Base-by-base conservation (phyloP, 1,140 invertebrate genomes). In the Delia radicum region DNA sequence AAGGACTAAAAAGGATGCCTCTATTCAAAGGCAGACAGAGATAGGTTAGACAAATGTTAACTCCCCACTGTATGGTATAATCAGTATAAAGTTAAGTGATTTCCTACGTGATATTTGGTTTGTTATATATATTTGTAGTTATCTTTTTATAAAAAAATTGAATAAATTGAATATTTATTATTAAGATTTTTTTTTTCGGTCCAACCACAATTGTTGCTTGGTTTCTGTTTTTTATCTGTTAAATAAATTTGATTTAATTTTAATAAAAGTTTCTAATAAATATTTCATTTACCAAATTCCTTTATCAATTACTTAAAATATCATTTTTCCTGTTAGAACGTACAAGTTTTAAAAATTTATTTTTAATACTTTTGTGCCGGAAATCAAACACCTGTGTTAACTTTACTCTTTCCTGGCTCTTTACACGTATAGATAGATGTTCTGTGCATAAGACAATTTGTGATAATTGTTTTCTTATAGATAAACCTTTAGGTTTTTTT, bases 71-170 rank as follows among this genome's bases (percentile, higher is more conserved):
- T 63, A 18, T 62, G 71, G 55, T 69, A 29, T 29, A 73, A 74
- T 69, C 46, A 74, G 67, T 33, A 37, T 62, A 21, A 80, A 84
- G 81, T 84, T 85, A 85, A 85, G 83, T 85, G 82, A 85, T 83
- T 85, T 80, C 77, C 80, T 85, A 85, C 83, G 83, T 85, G 83
- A 81, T 81, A 73, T 74, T 73, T 61, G 69, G n/a, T 46, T 46
- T 27, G 65, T 18, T 6, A 37, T 55, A 37, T n/a, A 37, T 37
- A 37, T 37, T 37, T 37, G n/a, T 21, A 55, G 18, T 55, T 55
- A 55, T 55, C n/a, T 55, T 4, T 55, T 55, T 21, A 7, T 1
- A 18, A 18, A 21, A 55, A 55, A 55, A 55, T 3, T 21, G n/a
- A n/a, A n/a, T n/a, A n/a, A n/a, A n/a, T n/a, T n/a, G n/a, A n/a